phyloP scores from a whole-genome alignment of 2,888 invertebrate species.

The Slavum lentiscoides region DNA sequence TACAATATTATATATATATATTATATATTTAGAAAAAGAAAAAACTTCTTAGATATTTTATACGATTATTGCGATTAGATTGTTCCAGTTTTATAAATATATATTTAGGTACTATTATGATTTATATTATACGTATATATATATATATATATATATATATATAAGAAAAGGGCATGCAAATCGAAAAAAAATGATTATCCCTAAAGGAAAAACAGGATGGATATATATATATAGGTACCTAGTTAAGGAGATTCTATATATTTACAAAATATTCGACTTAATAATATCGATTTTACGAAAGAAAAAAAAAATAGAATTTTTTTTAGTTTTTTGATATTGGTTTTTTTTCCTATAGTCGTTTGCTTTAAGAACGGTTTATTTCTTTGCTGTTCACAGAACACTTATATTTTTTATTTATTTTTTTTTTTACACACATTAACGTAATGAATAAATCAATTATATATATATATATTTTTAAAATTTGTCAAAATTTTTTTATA shows the following conservation, averaged over 20 bases:
- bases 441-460: conserved; percentile 34
- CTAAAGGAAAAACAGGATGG: conserved; percentile 3
- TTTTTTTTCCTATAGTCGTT: background rate
- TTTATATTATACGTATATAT: conserved; percentile 1
- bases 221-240: background rate
- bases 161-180: conserved; percentile 33
- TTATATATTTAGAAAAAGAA: conserved; percentile 1
- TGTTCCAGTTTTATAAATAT: conserved; percentile 34
- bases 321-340: background rate
- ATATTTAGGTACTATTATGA: background rate
- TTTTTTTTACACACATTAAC: conserved; percentile 6
- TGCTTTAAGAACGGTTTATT: background rate
- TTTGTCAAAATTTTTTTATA: background rate
- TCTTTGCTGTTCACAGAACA: conserved; percentile 41
- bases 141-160: background rate
- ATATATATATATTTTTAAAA: too few species aligned
- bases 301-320: background rate
- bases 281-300: background rate
- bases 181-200: conserved; percentile 10
- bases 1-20: conserved; percentile 23
- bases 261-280: conserved; percentile 24
- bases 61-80: conserved; percentile 50
- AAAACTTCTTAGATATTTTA: conserved; percentile 5
- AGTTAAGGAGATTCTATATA: conserved; percentile 39
- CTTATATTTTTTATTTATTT: too few species aligned